These are phyloP conservation scores for Pantala flavescens DNA, from an alignment of 1,140 invertebrate species.

Conservation along the genomic window DNA sequence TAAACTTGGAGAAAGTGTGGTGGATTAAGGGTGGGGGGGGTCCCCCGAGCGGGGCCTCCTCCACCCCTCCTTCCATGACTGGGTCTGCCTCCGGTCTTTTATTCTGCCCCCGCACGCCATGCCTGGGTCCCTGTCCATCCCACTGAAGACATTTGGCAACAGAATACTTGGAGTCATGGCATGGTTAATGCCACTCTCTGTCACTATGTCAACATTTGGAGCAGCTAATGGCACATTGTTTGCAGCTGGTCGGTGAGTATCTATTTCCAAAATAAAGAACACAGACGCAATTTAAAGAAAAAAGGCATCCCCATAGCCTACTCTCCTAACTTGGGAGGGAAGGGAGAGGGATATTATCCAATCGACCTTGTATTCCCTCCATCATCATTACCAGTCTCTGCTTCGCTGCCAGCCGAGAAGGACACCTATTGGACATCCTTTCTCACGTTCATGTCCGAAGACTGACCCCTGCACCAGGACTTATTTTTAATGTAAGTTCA, in stretches of 20 bases:
- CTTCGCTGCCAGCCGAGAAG: conserved; percentile 89
- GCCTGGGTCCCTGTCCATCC: not conserved
- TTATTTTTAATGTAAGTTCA: conserved; percentile 84
- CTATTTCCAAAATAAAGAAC: not conserved
- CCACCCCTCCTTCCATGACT: conserved; percentile 2
- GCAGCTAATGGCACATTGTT: conserved; percentile 95
- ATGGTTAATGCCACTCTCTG: conserved; percentile 89
- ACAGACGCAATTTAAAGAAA: not conserved
- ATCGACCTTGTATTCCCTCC: not conserved
- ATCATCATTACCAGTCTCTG: conserved; percentile 53
- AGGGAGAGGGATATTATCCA: not conserved
- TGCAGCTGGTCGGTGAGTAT: conserved; percentile 61
- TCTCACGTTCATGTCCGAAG: conserved; percentile 87
- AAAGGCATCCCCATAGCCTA: not conserved
- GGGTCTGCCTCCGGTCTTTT: conserved; percentile 6
- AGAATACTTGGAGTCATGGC: conserved; percentile 72
- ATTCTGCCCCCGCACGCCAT: not conserved
- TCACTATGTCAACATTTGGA: conserved; percentile 93
- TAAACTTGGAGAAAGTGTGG: not conserved
- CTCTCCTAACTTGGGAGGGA: not conserved
- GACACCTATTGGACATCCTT: conserved; percentile 83
- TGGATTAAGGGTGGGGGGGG: not conserved
- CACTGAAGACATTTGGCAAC: conserved; percentile 63
- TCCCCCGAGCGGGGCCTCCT: not conserved
- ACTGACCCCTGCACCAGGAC: conserved; percentile 86